These are phyloP conservation scores for Luperina nickerlii DNA, from an alignment of 2,888 invertebrate species.

Conservation along the genomic window DNA sequence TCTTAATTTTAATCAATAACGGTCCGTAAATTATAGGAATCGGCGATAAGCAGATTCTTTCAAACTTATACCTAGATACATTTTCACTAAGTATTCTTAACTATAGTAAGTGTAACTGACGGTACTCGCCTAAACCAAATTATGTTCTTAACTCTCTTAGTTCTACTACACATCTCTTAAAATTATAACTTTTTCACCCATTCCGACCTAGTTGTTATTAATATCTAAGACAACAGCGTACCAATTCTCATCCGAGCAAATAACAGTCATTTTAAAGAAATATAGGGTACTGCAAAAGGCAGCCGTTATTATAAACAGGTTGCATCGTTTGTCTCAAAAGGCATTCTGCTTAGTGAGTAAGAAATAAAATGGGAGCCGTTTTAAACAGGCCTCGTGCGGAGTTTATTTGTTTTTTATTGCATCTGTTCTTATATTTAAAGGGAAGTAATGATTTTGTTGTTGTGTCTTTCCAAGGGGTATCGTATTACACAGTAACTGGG, in stretches of 20 bases:
- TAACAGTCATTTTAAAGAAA: constrained; percentile 28
- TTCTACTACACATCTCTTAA: background rate
- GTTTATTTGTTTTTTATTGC: constrained; percentile 42
- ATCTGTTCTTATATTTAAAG: constrained; percentile 18
- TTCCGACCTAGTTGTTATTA: background rate
- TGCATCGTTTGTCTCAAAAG: constrained; percentile 48
- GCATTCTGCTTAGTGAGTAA: constrained; percentile 39
- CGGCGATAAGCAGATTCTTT: no score
- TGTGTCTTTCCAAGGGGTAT: background rate
- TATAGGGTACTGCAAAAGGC: constrained; percentile 38
- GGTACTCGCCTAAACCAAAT: no score
- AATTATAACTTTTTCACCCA: background rate
- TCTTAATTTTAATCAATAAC: no score
- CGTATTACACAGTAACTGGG: background rate
- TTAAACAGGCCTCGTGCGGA: constrained; percentile 8
- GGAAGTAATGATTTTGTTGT: background rate
- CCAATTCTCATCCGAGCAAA: constrained; percentile 31
- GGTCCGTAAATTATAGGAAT: no score
- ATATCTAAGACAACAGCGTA: constrained; percentile 12
- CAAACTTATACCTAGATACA: no score
- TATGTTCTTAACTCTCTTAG: no score
- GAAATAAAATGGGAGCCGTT: constrained; percentile 31
- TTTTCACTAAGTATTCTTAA: no score
- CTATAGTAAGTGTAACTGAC: no score
- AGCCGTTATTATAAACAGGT: constrained; percentile 45